Evolutionary conservation across 2,888 invertebrate genomes (phyloP), one percentile per base, ranked within the genome.

Genomic region (Cerastoderma edule): DNA sequence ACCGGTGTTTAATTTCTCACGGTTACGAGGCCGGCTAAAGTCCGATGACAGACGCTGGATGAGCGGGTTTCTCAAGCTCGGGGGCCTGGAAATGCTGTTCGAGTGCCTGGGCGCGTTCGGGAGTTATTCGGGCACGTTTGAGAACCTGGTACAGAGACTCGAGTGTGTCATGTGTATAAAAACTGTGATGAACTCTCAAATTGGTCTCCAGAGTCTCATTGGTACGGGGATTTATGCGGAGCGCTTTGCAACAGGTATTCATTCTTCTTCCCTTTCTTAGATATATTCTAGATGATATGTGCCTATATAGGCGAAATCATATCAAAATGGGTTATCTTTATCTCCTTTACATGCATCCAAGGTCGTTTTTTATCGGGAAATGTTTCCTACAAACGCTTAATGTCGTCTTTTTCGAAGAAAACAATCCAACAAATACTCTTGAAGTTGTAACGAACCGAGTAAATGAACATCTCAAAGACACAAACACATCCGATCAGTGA

Each of bases 181-280:
- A 73, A 87, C 88, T 2, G 89, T 91, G 39, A 96, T 98, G 97
- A 97, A 98, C 94, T 96, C 97, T 91, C 95, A 96, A 89, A 96
- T 97, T 93, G 98, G 97, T 88, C 95, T 98, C 93, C 97, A 98
- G 94, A 97, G 97, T 93, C 97, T 98, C 92, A 97, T 97, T 87
- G 96, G 97, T 93, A 97, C 97, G 94, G 96, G 96, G 85, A 97
- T 97, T 93, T 98, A 97, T 93, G 96, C 96, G 88, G 95, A 95
- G 88, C 97, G 97, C 93, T 95, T 98, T 91, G 97, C 97, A 69
- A 96, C 96, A 91, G 95, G 95, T 95, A 85, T 76, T 53, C 6
- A 10, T 39, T n/a, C n/a, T n/a, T n/a, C n/a, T n/a, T n/a, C n/a
- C n/a, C n/a, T n/a, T n/a, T n/a, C n/a, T n/a, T n/a, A n/a, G n/a